Conservation (phyloP, 2,888 invertebrate species). For the Amblyjoppa fuscipennis region DNA sequence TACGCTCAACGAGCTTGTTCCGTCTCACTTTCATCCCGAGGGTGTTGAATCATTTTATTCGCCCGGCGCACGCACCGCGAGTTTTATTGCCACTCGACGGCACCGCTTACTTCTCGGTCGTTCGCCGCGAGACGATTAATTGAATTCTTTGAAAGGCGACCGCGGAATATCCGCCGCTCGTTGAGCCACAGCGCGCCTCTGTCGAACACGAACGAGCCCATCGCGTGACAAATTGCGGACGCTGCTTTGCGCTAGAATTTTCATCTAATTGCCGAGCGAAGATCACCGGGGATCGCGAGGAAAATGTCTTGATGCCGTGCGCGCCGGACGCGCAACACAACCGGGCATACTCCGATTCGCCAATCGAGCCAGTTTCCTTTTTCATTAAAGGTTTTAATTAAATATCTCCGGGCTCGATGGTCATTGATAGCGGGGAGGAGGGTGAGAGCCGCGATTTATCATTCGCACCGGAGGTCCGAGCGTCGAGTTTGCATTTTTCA, state of each 20-base stretch:
- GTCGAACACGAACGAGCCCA: neutral
- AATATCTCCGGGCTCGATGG: slow-evolving; percentile 41
- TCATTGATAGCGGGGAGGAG: slow-evolving; percentile 51
- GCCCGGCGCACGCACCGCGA: slow-evolving; percentile 7
- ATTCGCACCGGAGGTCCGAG: slow-evolving; percentile 33
- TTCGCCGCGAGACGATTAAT: slow-evolving; percentile 26
- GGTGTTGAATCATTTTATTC: slow-evolving; percentile 54
- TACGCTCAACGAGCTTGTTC: slow-evolving; percentile 2
- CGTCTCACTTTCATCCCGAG: slow-evolving; percentile 42
- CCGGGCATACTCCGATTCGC: slow-evolving; percentile 34
- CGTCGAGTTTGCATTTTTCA: slow-evolving; percentile 40
- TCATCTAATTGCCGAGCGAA: neutral
- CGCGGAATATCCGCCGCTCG: neutral
- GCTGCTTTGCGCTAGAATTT: neutral
- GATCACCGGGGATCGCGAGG: neutral
- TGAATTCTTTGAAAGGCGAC: slow-evolving; percentile 7
- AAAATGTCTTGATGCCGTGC: neutral
- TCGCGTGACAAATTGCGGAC: slow-evolving; percentile 1
- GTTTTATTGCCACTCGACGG: neutral
- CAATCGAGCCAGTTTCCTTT: slow-evolving; percentile 23
- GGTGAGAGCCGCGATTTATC: slow-evolving; percentile 44
- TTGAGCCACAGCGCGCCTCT: neutral
- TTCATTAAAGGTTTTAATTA: slow-evolving; percentile 53
- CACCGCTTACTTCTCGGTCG: neutral
- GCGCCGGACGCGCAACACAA: slow-evolving; percentile 1